A percentile compares a stretch with the other conserved stretches of the same genome.
Evolutionary conservation across 2,113 vertebrate genomes (phyloP).

Genomic region (Heterocephalus glaber): DNA sequence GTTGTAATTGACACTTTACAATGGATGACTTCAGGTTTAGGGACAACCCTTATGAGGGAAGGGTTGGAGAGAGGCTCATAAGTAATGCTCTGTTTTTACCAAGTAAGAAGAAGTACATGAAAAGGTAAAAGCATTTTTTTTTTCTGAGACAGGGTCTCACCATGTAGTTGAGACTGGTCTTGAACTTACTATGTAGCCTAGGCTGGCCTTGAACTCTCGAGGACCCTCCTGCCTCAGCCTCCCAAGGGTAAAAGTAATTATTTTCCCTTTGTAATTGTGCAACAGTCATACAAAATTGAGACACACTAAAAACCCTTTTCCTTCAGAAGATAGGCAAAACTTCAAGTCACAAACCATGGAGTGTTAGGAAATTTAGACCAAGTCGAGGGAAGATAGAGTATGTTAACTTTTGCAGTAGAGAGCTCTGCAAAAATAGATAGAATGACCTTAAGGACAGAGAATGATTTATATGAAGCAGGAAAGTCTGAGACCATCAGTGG

Average conservation of each 20-base stretch:
- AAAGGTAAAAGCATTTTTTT: neutral
- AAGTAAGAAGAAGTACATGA: neutral
- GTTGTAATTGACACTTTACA: neutral
- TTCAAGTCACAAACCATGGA: neutral
- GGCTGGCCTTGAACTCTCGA: neutral
- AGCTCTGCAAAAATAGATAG: neutral
- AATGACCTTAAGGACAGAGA: neutral
- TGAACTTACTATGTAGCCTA: neutral
- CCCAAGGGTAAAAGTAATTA: neutral
- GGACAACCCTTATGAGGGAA: neutral
- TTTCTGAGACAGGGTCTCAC: neutral
- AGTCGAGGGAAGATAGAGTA: neutral
- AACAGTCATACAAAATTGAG: neutral
- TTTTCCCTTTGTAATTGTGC: neutral
- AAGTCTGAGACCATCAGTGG: neutral
- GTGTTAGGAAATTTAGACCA: slow-evolving; percentile 8
- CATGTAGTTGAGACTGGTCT: neutral
- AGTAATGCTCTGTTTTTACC: neutral
- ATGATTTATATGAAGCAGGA: neutral
- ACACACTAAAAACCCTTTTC: neutral
- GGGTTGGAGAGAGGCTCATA: neutral
- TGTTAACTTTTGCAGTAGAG: neutral
- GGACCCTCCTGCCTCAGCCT: neutral
- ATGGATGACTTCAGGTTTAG: neutral
- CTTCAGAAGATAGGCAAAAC: neutral